A percentile compares a stretch with the other conserved stretches of the same genome.
Conservation (phyloP, 2,797 vertebrate genomes). For the Lacerta bilineata region DNA sequence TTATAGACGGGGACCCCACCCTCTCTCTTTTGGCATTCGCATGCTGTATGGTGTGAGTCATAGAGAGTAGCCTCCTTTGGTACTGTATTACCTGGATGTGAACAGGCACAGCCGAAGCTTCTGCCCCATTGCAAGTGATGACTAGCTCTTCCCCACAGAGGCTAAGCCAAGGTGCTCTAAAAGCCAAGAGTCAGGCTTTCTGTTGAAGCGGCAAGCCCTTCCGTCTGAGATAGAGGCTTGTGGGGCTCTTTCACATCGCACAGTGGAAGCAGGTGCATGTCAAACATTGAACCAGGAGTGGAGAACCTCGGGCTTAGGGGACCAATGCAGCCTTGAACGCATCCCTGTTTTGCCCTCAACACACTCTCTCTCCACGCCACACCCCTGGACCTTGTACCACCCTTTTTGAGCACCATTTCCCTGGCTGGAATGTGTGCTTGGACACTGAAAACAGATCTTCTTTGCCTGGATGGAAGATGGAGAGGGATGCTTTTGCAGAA, state of each 20-base stretch:
- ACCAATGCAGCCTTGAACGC: no score
- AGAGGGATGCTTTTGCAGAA: no score
- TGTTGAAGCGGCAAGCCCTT: not conserved
- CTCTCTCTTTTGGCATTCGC: constrained; percentile 84
- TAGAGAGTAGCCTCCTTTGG: constrained; percentile 75
- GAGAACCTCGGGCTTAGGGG: no score
- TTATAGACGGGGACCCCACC: constrained; percentile 90
- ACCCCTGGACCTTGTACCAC: no score
- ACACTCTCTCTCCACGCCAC: no score
- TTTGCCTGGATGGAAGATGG: no score
- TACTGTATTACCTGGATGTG: constrained; percentile 75
- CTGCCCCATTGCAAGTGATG: constrained; percentile 71
- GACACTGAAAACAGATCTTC: no score
- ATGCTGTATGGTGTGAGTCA: constrained; percentile 75
- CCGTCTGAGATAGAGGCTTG: not conserved
- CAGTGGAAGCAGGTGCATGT: not conserved
- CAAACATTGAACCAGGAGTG: not conserved
- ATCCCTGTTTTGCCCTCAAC: no score
- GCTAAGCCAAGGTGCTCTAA: not conserved
- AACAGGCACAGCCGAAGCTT: constrained; percentile 79
- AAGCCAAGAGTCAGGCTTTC: not conserved
- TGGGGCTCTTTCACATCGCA: not conserved
- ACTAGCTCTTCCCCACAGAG: constrained; percentile 61
- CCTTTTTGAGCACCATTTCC: no score
- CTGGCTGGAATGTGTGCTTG: no score